Conservation (phyloP, 2,888 invertebrate species). For the Dexiosoma caninum region DNA sequence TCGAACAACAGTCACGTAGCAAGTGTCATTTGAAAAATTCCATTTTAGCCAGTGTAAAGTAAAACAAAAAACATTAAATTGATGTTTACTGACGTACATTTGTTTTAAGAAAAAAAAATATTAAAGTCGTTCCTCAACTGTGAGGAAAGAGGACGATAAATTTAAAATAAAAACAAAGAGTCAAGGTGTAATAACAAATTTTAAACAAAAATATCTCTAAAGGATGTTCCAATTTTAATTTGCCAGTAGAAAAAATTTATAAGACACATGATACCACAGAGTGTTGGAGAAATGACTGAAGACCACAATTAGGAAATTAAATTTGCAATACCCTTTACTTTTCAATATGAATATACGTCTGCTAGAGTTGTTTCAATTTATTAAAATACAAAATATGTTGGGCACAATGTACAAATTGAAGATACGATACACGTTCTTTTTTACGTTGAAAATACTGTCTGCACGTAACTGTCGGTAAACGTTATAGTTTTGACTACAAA, state of each 20-base stretch:
- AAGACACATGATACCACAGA: too few relatives aligned
- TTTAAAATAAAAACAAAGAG: background rate
- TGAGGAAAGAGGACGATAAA: background rate
- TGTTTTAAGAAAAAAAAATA: constrained; percentile 24
- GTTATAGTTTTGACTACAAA: constrained; percentile 32
- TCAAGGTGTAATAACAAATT: background rate
- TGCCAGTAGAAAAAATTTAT: too few relatives aligned
- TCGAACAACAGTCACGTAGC: constrained; percentile 59
- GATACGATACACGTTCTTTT: constrained; percentile 39
- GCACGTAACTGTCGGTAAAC: constrained; percentile 52
- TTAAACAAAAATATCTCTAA: too few relatives aligned
- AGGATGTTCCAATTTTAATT: too few relatives aligned
- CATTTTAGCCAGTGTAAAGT: constrained; percentile 53
- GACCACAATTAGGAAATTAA: too few relatives aligned
- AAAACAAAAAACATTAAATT: constrained; percentile 49
- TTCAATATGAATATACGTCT: too few relatives aligned
- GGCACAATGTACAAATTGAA: background rate
- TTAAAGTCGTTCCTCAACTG: background rate
- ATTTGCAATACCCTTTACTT: too few relatives aligned
- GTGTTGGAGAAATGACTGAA: too few relatives aligned
- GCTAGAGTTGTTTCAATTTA: constrained; percentile 42
- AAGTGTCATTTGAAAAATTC: constrained; percentile 60
- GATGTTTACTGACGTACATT: constrained; percentile 34
- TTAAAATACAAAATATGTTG: constrained; percentile 25
- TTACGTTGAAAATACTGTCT: constrained; percentile 28